A percentile compares a stretch with the other conserved stretches of the same genome.
These are phyloP conservation scores for Amblyornis subalaris DNA, from an alignment of 2,113 vertebrate genomes.

Conservation along the genomic window DNA sequence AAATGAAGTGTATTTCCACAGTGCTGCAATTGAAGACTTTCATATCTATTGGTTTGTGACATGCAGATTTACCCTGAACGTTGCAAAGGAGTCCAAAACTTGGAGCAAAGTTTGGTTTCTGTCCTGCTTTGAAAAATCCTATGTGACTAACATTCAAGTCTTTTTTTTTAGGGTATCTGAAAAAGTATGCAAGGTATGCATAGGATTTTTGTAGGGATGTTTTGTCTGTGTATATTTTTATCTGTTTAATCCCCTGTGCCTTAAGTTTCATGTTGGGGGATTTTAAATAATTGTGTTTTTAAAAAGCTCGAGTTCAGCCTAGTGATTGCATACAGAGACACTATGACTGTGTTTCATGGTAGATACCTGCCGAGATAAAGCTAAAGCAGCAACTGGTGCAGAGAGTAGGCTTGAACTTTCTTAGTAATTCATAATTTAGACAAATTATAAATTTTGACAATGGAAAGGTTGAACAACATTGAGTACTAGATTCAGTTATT, in stretches of 20 bases:
- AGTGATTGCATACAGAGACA: not conserved
- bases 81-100: not conserved
- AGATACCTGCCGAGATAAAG: not conserved
- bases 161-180: not conserved
- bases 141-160: not conserved
- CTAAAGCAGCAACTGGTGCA: not conserved
- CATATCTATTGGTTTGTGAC: rapidly evolving
- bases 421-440: not conserved
- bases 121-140: not conserved
- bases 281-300: not conserved
- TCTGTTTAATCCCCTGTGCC: not conserved
- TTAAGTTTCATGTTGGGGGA: not conserved
- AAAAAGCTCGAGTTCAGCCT: not conserved
- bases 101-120: not conserved
- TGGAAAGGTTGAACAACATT: not conserved
- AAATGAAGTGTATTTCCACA: not conserved
- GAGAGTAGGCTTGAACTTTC: not conserved
- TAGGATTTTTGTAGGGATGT: not conserved
- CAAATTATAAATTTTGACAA: not conserved
- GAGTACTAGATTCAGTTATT: not conserved
- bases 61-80: not conserved
- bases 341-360: not conserved
- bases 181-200: not conserved
- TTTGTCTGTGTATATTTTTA: not conserved
- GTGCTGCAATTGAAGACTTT: not conserved